These are phyloP conservation scores for Pseudorhiza aurosa DNA, from an alignment of 30 jellyfish, hydroid and myxozoan genomes.

Conservation along the genomic window DNA sequence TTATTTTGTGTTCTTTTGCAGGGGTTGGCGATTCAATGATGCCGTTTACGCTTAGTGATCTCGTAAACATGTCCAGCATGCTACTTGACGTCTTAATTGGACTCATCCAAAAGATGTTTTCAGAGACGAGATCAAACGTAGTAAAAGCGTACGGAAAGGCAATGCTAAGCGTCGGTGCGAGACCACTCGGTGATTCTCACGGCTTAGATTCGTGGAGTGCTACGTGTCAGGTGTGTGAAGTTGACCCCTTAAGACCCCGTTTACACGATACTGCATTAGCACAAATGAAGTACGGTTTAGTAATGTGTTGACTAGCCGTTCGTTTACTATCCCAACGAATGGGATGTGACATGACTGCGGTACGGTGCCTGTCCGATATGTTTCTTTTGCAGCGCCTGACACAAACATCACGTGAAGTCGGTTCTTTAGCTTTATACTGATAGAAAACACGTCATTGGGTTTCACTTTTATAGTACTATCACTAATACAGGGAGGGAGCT, in stretches of 20 bases:
- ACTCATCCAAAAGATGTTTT: conserved; percentile 67
- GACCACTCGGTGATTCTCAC: conserved; percentile 57
- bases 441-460: no score
- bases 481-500: no score
- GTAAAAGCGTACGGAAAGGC: conserved; percentile 67
- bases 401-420: no score
- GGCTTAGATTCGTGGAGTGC: conserved; percentile 51
- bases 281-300: no score
- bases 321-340: no score
- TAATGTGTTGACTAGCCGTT: no score
- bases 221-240: conserved; percentile 42
- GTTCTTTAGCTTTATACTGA: no score
- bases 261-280: not conserved
- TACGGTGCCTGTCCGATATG: no score
- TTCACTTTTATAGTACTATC: no score
- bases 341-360: no score
- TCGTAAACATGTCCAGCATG: conserved; percentile 67
- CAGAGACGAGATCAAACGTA: conserved; percentile 63
- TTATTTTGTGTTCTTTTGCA: not conserved
- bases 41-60: conserved; percentile 77
- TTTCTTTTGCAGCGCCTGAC: no score
- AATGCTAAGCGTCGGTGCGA: conserved; percentile 60
- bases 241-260: not conserved
- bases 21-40: conserved; percentile 52
- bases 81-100: conserved; percentile 77